A percentile compares a stretch with the other conserved stretches of the same genome.
These are phyloP conservation scores for Masnerella sp. DNA, from an alignment of 2,888 invertebrate species.

Conservation along the genomic window DNA sequence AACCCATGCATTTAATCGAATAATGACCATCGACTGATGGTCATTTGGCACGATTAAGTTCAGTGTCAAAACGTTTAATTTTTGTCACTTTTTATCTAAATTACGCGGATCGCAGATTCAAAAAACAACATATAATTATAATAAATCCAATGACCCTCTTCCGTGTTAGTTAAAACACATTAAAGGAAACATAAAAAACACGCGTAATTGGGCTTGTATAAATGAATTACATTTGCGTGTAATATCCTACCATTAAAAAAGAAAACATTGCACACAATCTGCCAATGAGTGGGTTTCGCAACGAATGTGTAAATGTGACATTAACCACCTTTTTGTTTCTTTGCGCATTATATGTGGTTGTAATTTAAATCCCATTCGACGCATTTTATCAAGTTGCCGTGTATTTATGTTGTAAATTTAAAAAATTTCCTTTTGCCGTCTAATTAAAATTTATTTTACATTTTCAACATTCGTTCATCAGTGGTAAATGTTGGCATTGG, in stretches of 20 bases:
- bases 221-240: conserved; percentile 26
- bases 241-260: conserved; percentile 25
- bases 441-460: conserved; percentile 56
- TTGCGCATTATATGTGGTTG: conserved; percentile 25
- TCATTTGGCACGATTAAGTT: conserved; percentile 34
- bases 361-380: conserved; percentile 40
- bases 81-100: conserved; percentile 39
- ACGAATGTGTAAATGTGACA: conserved; percentile 56
- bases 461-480: conserved; percentile 40
- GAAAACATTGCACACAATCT: conserved; percentile 19
- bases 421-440: conserved; percentile 39
- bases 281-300: conserved; percentile 37
- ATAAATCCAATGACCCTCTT: conserved; percentile 30
- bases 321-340: conserved; percentile 45
- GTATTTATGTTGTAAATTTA: conserved; percentile 24
- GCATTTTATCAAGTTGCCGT: conserved; percentile 33
- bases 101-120: background rate
- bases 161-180: conserved; percentile 34
- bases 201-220: conserved; percentile 14
- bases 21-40: conserved; percentile 34
- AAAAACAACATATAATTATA: conserved; percentile 16
- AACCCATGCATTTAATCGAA: conserved; percentile 24
- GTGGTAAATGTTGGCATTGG: conserved; percentile 53
- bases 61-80: conserved; percentile 52
- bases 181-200: conserved; percentile 20